phyloP scores from a whole-genome alignment of 2,797 vertebrate genomes.

The Trematomus bernacchii region DNA sequence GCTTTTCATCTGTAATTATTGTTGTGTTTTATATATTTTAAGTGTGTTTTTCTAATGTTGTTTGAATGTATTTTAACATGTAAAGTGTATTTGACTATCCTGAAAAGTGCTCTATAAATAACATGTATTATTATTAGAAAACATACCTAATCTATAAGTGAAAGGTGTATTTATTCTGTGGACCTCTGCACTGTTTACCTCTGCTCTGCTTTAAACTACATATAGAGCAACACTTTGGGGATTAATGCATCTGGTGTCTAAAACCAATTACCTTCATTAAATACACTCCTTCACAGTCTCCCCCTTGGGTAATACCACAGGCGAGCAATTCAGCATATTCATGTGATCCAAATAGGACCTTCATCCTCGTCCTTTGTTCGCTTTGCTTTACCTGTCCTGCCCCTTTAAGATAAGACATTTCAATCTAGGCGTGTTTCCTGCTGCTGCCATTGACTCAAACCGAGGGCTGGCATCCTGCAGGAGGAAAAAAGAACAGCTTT shows the following conservation, averaged over 20 bases:
- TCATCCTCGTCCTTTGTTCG: conserved; percentile 79
- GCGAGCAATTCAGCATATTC: conserved; percentile 15
- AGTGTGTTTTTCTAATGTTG: too few relatives aligned
- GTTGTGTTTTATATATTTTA: too few relatives aligned
- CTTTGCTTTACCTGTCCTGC: conserved; percentile 73
- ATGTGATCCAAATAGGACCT: conserved; percentile 6
- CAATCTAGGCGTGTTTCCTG: conserved; percentile 90
- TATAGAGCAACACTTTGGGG: conserved; percentile 4
- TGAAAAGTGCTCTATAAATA: neutral
- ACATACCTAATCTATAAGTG: too few relatives aligned
- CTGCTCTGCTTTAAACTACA: conserved; percentile 8
- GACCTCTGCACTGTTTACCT: conserved; percentile 35
- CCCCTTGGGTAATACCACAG: conserved; percentile 11
- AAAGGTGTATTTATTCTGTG: neutral
- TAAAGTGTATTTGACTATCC: too few relatives aligned
- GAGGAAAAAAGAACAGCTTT: conserved; percentile 16
- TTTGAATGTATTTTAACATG: too few relatives aligned
- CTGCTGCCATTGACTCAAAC: conserved; percentile 85
- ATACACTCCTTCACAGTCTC: neutral
- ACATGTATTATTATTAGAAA: too few relatives aligned
- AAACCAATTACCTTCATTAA: conserved; percentile 25
- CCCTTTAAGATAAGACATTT: conserved; percentile 87
- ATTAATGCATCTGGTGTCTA: conserved; percentile 27
- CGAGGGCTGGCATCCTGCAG: conserved; percentile 75
- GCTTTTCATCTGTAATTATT: too few relatives aligned